These are phyloP conservation scores for Ophioderma brevispina DNA, from an alignment of 35 echinoderm and acorn worm genomes.

Conservation along the genomic window DNA sequence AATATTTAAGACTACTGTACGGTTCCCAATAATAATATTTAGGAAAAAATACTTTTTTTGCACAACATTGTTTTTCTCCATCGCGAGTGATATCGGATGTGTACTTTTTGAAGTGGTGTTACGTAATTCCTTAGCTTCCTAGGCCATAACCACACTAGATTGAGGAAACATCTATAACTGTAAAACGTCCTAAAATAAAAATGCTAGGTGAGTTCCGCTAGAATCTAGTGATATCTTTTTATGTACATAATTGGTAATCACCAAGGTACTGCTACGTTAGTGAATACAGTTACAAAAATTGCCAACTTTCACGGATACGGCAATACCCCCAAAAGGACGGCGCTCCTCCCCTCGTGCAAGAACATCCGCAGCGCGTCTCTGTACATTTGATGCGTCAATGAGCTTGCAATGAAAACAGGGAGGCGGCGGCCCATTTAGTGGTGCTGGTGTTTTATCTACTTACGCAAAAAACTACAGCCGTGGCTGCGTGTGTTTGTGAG, in stretches of 20 bases:
- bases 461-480: too few species aligned
- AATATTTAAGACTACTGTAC: not conserved
- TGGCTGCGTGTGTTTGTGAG: too few species aligned
- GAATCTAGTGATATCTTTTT: not conserved
- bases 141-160: not conserved
- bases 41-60: conserved; percentile 2
- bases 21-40: not conserved
- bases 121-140: too few species aligned
- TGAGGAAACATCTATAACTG: not conserved
- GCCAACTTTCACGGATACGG: not conserved
- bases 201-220: not conserved
- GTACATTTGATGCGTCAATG: too few species aligned
- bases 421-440: too few species aligned
- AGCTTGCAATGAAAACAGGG: too few species aligned
- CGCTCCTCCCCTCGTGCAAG: too few species aligned
- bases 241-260: not conserved
- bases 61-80: not conserved
- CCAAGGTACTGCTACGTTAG: not conserved
- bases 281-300: not conserved
- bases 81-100: too few species aligned
- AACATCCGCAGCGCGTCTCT: too few species aligned
- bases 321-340: not conserved
- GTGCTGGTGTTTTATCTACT: too few species aligned
- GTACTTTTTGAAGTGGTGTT: too few species aligned
- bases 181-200: not conserved